Evolutionary conservation across 2,113 vertebrate genomes (phyloP), one percentile per base, ranked within the genome.

Genomic region (Oncorhynchus gorbuscha): DNA sequence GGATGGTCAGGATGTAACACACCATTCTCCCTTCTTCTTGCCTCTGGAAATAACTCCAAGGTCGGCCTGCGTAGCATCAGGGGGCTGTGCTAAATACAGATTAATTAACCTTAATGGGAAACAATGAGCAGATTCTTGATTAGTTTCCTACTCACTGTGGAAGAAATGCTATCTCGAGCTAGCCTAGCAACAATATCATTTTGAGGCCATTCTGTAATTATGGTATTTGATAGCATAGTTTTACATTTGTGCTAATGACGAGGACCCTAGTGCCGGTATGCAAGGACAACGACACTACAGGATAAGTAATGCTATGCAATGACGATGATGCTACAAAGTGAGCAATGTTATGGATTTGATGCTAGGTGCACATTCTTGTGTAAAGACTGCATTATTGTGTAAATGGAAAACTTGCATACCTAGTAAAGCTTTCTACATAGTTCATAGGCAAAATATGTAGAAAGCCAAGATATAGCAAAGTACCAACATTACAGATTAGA

Each of bases 101-200:
- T 85, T 90, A 91, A 91, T 91, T 89, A 89, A 80, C 30, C 66
- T 75, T 81, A 81, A 91, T 86, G 78, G 81, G 78, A 88, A 68
- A 87, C 86, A 89, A 81, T 79, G 74, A 70, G 71, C 12, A 71
- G 80, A 79, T 65, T 79, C 70, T 64, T 12, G n/a, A 70, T 72
- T 75, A 55, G 20, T 35, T 75, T 28, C 62, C 45, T 55, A 55
- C 51, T 59, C 72, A 66, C 48, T 51, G 35, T 66, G n/a, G 79
- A 39, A 77, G 28, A 85, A 55, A 64, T 58, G 58, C 51, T 58
- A 58, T 18, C 51, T 58, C 55, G 6, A 4, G 32, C 35, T 66
- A 76, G 39, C 51, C 51, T 5, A 55, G 72, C 30, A 48, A 84
- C 76, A 35, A 70, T 22, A 72, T 58, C 69, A 55, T 62, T 72